Evolutionary conservation across 2,113 vertebrate species (phyloP).

Genomic region (Tor tambroides): DNA sequence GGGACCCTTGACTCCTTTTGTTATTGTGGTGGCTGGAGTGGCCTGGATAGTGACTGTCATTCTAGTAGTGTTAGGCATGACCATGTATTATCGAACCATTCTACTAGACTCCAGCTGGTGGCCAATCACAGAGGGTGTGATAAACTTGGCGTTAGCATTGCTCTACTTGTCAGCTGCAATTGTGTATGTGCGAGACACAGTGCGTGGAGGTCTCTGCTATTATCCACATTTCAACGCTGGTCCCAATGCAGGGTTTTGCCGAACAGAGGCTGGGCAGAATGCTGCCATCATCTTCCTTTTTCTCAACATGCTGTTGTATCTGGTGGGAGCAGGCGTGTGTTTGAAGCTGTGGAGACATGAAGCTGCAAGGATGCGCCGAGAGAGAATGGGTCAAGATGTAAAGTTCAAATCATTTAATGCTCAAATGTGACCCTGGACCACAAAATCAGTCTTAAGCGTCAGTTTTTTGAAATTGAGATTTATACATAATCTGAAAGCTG

Average conservation of each 20-base stretch:
- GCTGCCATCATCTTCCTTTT: slow-evolving; percentile 92
- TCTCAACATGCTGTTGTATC: slow-evolving; percentile 83
- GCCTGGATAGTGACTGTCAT: slow-evolving; percentile 88
- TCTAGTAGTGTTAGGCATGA: slow-evolving; percentile 89
- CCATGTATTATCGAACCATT: slow-evolving; percentile 92
- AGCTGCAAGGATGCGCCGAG: slow-evolving; percentile 79
- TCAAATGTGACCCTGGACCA: too few species aligned
- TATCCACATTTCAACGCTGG: slow-evolving; percentile 84
- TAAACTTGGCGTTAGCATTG: slow-evolving; percentile 84
- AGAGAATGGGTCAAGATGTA: slow-evolving; percentile 82
- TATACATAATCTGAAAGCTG: too few species aligned
- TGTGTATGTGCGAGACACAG: slow-evolving; percentile 89
- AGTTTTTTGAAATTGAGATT: neutral
- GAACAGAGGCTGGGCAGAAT: slow-evolving; percentile 89
- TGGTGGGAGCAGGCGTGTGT: slow-evolving; percentile 82
- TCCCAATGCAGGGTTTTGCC: slow-evolving; percentile 84
- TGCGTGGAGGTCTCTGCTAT: slow-evolving; percentile 88
- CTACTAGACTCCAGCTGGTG: slow-evolving; percentile 93
- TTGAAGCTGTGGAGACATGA: slow-evolving; percentile 94
- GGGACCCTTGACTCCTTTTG: slow-evolving; percentile 89
- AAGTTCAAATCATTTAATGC: slow-evolving; percentile 31
- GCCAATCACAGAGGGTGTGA: slow-evolving; percentile 89
- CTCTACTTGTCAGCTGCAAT: slow-evolving; percentile 85
- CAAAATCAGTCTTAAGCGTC: too few species aligned
- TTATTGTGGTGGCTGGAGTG: slow-evolving; percentile 86